Base-by-base conservation (phyloP, 2,888 invertebrate genomes). In the Eremobia ochroleuca region DNA sequence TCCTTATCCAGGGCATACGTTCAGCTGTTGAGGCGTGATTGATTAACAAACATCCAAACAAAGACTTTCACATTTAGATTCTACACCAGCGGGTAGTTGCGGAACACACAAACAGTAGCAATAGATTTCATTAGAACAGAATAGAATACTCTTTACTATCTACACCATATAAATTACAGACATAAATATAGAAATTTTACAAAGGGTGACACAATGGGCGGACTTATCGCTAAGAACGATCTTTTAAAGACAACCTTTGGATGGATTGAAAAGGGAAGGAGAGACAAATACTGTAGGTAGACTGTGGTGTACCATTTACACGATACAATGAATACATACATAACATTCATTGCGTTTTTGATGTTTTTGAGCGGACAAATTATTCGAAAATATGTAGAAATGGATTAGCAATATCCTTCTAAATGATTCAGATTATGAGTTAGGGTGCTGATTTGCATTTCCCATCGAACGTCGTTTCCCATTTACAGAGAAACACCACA, bases 401-500 rank as follows among this genome's bases (percentile, higher is more conserved):
- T 52, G 52, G 52, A 11, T 52, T 52, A n/a, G 25, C 52, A 52
- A 52, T 52, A 25, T 25, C 21, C 25, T n/a, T 52, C 52, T 11
- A 52, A 52, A n/a, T 52, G 4, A 52, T n/a, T 52, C 52, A 52
- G 25, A 52, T 52, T 52, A 3, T 9, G 49, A 9, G 18, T 46
- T 18, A 46, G 8, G 49, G 8, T 2, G 21, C 49, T 49, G 11
- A 70, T 64, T 70, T 70, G 11, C 13, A 43, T 66, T 34, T 25
- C 2, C 25, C 43, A 58, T 55, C 15, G 8, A 74, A 67, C 28
- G 58, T 37, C 8, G 69, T 73, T 52, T 70, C 31, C 15, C 9
- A 15, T 74, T 31, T 83, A 58, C 85, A 96, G 96, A 82, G 94
- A 94, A 62, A 90, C 92, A 4, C 92, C 94, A 1, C 92, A 92